Conservation (phyloP, 2,888 invertebrate genomes). For the Pseudanteris insignis region DNA sequence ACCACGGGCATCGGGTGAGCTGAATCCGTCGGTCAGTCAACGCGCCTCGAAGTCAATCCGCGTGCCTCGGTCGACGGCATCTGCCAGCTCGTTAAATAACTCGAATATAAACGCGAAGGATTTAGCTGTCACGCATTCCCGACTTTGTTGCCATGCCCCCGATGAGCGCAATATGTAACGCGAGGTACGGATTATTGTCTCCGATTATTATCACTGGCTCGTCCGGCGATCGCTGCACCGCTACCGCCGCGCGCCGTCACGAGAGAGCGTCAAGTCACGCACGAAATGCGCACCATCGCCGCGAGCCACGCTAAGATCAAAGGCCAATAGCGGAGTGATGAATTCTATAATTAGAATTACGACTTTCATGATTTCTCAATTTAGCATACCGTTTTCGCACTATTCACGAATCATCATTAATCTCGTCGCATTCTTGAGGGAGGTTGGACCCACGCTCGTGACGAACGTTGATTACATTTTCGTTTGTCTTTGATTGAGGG, state of each 20-base stretch:
- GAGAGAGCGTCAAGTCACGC: slow-evolving; percentile 14
- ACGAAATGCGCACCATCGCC: slow-evolving; percentile 20
- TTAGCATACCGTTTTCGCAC: too few relatives aligned
- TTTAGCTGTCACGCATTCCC: slow-evolving; percentile 50
- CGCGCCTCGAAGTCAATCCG: slow-evolving; percentile 32
- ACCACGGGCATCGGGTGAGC: slow-evolving; percentile 11
- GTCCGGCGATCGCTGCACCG: too few relatives aligned
- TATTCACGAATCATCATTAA: too few relatives aligned
- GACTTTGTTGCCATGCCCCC: slow-evolving; percentile 40
- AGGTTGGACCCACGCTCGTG: too few relatives aligned
- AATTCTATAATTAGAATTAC: slow-evolving; percentile 37
- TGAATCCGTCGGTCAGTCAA: slow-evolving; percentile 25
- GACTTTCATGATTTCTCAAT: slow-evolving; percentile 38
- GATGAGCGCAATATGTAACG: slow-evolving; percentile 19
- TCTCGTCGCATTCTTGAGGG: too few relatives aligned
- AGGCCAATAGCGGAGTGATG: slow-evolving; percentile 32
- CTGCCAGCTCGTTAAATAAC: slow-evolving; percentile 48
- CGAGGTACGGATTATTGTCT: slow-evolving; percentile 30
- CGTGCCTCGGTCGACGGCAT: slow-evolving; percentile 37
- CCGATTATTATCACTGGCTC: slow-evolving; percentile 28
- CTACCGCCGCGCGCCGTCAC: slow-evolving; percentile 2
- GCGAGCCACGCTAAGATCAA: slow-evolving; percentile 34
- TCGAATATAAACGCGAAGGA: slow-evolving; percentile 48
- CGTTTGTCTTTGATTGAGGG: too few relatives aligned
- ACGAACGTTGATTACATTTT: too few relatives aligned